A percentile compares a stretch with the other conserved stretches of the same genome.
Conservation (phyloP, 2,113 vertebrate genomes). For the Xenotilapia leptura region DNA sequence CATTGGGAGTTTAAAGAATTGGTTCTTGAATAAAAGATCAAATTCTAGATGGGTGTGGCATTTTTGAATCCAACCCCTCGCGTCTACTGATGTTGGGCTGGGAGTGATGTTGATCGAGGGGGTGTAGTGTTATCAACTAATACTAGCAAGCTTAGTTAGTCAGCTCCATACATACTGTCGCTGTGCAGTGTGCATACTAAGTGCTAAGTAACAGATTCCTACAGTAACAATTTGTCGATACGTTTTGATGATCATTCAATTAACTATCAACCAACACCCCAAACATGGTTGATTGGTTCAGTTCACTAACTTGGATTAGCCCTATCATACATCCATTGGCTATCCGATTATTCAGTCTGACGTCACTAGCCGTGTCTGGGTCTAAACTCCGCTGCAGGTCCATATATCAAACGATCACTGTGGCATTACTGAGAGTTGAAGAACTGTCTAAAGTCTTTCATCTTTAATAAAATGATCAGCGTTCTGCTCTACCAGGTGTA, state of each 20-base stretch:
- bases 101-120: background rate
- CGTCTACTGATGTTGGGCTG: background rate
- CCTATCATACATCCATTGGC: background rate
- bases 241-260: background rate
- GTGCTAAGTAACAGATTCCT: background rate
- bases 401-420: too few relatives aligned
- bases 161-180: background rate
- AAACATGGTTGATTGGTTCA: background rate
- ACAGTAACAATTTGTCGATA: background rate
- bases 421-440: too few relatives aligned
- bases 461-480: too few relatives aligned
- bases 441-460: too few relatives aligned
- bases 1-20: background rate
- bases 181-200: background rate
- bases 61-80: background rate
- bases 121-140: background rate
- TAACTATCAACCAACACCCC: background rate
- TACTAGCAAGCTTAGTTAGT: background rate
- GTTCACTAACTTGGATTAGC: background rate
- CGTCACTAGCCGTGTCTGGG: too few relatives aligned
- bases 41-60: background rate
- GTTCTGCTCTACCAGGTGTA: too few relatives aligned
- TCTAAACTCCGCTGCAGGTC: too few relatives aligned
- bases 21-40: background rate
- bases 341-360: background rate